Base-by-base conservation (phyloP, 2,888 invertebrate species). In the Asteroscopus sphinx region DNA sequence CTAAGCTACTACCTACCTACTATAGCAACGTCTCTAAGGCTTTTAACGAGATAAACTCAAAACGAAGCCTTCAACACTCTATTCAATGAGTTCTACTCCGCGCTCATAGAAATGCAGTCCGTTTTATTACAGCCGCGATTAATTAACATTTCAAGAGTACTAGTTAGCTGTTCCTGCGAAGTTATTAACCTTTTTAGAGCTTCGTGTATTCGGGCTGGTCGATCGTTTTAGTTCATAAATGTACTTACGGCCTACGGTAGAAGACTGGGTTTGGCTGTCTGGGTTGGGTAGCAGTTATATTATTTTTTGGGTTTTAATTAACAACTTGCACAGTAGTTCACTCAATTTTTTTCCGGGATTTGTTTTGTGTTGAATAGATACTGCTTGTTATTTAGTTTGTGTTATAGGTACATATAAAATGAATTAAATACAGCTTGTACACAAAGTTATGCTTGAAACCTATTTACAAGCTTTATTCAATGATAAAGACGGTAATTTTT, bases 81-180 rank as follows among this genome's bases (percentile, higher is more conserved):
- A 12, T 30, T 28, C 12, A 3, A 41, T 13, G 21, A 40, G 26
- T 26, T 17, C 7, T 12, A n/a, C 6, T 0, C 8, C 3, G 3
- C 9, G 26, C 13, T 13, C 35, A 28, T 17, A 25, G 21, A 48
- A 44, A 32, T 47, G 26, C 16, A 48, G 13, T 49, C 33, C 4
- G 33, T 42, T 60, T 33, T 6, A 46, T 37, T 42, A 46, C 21
- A 33, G 37, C 30, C 6, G 47, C 48, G 13, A 54, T 53, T 61
- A 44, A 67, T 67, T 72, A 47, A 53, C 56, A 67, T 72, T 57
- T 45, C 21, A 54, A 61, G 53, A 30, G 33, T 26, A 16, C 36
- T 41, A 52, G 61, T 53, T 61, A 52, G 45, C 37, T 37, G 49
- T 52, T 64, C 51, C 49, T 46, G 21, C 21, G 26, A 56, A 53